phyloP scores from a whole-genome alignment of 2,113 vertebrate species.

The Ptychochromis oligacanthus region DNA sequence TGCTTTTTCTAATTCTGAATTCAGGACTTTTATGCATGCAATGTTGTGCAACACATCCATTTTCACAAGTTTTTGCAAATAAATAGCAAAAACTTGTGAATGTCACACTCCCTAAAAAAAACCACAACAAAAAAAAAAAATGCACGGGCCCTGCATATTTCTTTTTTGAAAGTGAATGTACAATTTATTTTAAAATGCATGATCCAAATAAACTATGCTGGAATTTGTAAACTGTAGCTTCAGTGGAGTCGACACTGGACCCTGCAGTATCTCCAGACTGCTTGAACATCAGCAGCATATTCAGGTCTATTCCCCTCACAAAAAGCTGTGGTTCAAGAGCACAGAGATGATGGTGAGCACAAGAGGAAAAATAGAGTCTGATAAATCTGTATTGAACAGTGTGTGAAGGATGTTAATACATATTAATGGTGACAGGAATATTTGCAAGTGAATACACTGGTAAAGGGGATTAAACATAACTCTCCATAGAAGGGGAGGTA shows the following conservation, averaged over 20 bases:
- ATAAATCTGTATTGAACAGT: slow-evolving; percentile 81
- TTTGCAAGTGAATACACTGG: slow-evolving; percentile 91
- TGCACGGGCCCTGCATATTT: not conserved
- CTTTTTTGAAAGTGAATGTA: not conserved
- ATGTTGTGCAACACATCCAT: not conserved
- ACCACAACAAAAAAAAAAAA: too few relatives aligned
- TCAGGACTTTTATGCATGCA: not conserved
- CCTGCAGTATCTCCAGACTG: slow-evolving; percentile 26
- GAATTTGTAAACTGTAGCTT: not conserved
- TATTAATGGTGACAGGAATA: slow-evolving; percentile 94
- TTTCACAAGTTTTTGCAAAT: not conserved
- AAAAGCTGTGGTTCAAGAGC: slow-evolving; percentile 59
- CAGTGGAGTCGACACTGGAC: not conserved
- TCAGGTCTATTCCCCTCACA: slow-evolving; percentile 48
- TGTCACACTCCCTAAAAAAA: too few relatives aligned
- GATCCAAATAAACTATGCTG: not conserved
- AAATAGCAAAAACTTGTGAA: not conserved
- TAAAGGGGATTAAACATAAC: slow-evolving; percentile 92
- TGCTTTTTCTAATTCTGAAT: not conserved
- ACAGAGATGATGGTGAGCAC: slow-evolving; percentile 59
- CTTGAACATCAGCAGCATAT: slow-evolving; percentile 57
- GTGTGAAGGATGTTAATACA: slow-evolving; percentile 86
- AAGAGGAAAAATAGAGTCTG: slow-evolving; percentile 73
- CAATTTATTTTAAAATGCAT: not conserved
- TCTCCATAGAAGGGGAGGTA: slow-evolving; percentile 92